These are phyloP conservation scores for Aspidoscelis tigris DNA, from an alignment of 2,113 vertebrate genomes.

Conservation along the genomic window DNA sequence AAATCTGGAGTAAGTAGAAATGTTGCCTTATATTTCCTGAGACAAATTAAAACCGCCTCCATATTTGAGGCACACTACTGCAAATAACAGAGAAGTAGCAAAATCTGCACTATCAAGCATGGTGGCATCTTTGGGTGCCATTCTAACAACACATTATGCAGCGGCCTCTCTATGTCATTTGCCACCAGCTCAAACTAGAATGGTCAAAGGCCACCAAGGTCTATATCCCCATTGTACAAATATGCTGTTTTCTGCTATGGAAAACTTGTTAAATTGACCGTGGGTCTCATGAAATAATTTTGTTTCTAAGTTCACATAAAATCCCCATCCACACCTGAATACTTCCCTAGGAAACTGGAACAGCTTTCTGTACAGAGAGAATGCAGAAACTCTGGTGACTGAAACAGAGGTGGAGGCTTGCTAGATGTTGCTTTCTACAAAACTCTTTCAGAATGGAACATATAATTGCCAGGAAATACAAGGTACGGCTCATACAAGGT, in stretches of 20 bases:
- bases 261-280: not conserved
- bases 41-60: not conserved
- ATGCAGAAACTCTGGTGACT: not conserved
- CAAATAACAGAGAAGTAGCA: no score
- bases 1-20: no score
- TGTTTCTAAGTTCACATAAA: not conserved
- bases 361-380: slow-evolving; percentile 2
- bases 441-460: slow-evolving; percentile 1
- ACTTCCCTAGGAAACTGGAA: not conserved
- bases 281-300: not conserved
- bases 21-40: not conserved
- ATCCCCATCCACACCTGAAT: not conserved
- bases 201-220: no score
- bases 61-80: no score
- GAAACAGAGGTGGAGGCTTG: not conserved
- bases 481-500: slow-evolving; percentile 8
- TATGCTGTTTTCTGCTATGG: no score
- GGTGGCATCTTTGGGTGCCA: no score
- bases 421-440: not conserved
- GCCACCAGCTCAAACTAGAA: no score
- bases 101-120: no score
- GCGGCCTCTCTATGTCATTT: no score
- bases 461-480: slow-evolving; percentile 14
- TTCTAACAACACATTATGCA: no score
- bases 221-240: no score